phyloP scores from a whole-genome alignment of 92 coral and sea anemone species.

The Meandrina meandrites region DNA sequence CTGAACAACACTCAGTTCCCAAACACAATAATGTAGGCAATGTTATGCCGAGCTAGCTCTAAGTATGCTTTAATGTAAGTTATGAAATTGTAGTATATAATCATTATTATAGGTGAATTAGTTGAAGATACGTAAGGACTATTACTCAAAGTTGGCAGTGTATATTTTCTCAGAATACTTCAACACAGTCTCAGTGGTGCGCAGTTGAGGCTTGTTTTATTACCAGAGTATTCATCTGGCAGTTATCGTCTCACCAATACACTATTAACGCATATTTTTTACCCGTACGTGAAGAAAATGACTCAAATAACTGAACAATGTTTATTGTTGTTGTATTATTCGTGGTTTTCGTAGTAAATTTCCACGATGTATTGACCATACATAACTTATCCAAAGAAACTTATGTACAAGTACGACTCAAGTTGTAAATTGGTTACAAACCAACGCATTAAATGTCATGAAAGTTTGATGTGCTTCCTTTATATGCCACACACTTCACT shows the following conservation, averaged over 20 bases:
- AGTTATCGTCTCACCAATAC: neutral
- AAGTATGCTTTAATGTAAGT: constrained; percentile 27
- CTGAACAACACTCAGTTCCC: neutral
- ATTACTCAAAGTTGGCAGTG: neutral
- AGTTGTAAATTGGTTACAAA: constrained; percentile 26
- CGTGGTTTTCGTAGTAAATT: neutral
- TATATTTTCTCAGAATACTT: neutral
- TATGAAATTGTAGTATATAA: constrained; percentile 35
- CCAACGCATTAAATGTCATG: constrained; percentile 18
- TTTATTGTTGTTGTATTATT: constrained; percentile 21
- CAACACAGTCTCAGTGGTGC: neutral
- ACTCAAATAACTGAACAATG: constrained; percentile 1
- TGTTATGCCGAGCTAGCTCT: constrained; percentile 4
- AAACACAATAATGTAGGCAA: constrained; percentile 11
- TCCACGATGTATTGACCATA: constrained; percentile 19
- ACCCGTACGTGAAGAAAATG: neutral
- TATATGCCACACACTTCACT: neutral
- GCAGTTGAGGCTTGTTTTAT: constrained; percentile 7
- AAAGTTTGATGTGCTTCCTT: neutral
- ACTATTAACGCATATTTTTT: neutral
- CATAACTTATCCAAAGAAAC: constrained; percentile 29
- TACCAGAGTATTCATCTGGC: neutral
- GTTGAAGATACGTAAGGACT: neutral
- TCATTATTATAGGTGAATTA: constrained; percentile 28
- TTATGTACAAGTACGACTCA: neutral